Base-by-base conservation (phyloP, 2,797 vertebrate genomes). In the Petrocephalus schoutedeni region DNA sequence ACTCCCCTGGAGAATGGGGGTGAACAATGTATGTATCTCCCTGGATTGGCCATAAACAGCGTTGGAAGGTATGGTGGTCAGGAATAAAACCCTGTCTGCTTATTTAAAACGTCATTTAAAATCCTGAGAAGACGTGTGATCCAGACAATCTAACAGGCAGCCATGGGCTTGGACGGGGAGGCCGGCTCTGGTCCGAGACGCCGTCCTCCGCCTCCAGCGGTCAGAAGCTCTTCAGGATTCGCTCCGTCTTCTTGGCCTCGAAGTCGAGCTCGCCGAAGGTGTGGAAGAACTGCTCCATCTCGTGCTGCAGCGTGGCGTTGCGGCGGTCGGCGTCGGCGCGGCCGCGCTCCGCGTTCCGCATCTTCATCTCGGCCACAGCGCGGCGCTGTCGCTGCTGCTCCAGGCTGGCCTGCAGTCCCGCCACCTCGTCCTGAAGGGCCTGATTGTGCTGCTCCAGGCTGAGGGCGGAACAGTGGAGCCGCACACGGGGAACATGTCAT, bases 201-300 rank as follows among this genome's bases (percentile, higher is more conserved):
- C 58, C 36, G 1, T 53, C 82, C 82, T 3, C 23, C 82, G 7
- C 0, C 21, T 21, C n/a, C 16, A 10, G 49, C 28, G 19, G 45
- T 96, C 90, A 96, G 90, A 96, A 96, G 91, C 95, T 95, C 89
- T 95, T 94, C 58, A 94, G 94, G 6, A 96, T 96, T 74, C 91
- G 91, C 80, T 95, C 95, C 0, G 95, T 94, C 91, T 96, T 96
- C 92, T 93, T 95, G 59, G 92, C 95, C 89, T 97, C 95, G 1
- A 92, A 92, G 91, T 94, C 97, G 89, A 94, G 94, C 90, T 96
- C 95, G 45, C 95, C 93, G 0, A 95, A 97, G 87, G 94, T 95
- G 92, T 96, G 93, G 6, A 96, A 95, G 90, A 95, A 95, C 88
- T 95, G 94, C 80, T 96, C 96, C 94, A 94, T 95, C 94, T 96